Base-by-base conservation (phyloP, 37 sponge, comb jelly and placozoan genomes). In the Ianthella basta region DNA sequence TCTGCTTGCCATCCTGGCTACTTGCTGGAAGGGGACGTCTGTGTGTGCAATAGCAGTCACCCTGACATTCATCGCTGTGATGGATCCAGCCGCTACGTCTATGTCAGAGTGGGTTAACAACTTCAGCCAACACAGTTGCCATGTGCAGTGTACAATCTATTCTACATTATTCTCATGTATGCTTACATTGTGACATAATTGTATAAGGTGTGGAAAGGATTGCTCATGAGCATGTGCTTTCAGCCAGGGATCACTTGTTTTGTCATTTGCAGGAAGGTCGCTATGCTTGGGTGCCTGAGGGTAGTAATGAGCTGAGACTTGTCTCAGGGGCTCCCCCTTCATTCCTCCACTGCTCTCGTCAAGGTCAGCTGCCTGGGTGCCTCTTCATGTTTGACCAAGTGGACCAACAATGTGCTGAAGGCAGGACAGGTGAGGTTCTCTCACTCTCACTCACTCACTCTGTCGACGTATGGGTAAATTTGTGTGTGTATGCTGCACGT, bases 331-430 rank as follows among this genome's bases (percentile, higher is more conserved):
- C 87, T 3, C 90, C 79, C 56, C 81, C 88, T 20, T 85, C 86
- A 8, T 87, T 82, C 59, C 72, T 93, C 33, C 56, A 13, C 59
- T 93, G 94, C 32, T 12, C 27, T 0, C 61, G 50, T 8, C 87
- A 85, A 56, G 94, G 91, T 15, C 24, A 86, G 18, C 72, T 93
- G 23, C 88, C 91, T 0, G 94, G 94, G 3, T 93, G 94, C 60
- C 68, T 74, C 27, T 89, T 90, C 55, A n/a, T 87, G 72, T 93
- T 93, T 90, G 94, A 93, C 61, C 36, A 85, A 55, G 59, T 27
- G 4, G 79, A 84, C 50, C 40, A 15, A 0, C 94, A 90, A 50
- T 93, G 94, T 74, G 27, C 59, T 2, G 27, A 25, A 30, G 94
- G 91, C 12, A 90, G 94, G 64, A 65, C 13, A 67, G 94, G 94